phyloP scores from a whole-genome alignment of 2,113 vertebrate species.

The Lagenorhynchus albirostris region DNA sequence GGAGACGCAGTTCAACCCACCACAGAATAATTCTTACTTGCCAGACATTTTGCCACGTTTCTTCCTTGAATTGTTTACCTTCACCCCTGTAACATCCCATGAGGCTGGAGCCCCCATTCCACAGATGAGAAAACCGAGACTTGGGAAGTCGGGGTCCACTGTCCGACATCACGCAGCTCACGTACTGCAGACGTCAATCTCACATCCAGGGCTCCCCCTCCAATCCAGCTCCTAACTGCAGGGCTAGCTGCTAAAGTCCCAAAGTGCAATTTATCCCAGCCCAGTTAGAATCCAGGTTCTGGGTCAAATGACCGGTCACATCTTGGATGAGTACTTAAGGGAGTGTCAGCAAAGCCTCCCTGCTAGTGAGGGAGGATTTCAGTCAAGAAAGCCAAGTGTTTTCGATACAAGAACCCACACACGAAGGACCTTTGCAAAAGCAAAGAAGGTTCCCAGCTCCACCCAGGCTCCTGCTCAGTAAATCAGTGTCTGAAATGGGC shows the following conservation, averaged over 20 bases:
- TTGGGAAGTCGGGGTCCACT: accelerated
- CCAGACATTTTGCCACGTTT: accelerated
- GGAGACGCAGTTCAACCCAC: too few relatives aligned
- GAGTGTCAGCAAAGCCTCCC: not conserved
- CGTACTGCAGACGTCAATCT: accelerated
- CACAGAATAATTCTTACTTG: not conserved
- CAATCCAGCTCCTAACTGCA: accelerated
- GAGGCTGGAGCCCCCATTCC: not conserved
- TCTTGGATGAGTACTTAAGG: not conserved
- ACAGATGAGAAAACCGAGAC: not conserved
- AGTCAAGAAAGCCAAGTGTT: accelerated
- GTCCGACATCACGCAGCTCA: not conserved
- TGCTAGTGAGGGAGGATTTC: accelerated
- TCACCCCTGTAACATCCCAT: too few relatives aligned
- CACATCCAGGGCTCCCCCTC: not conserved
- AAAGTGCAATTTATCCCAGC: too few relatives aligned
- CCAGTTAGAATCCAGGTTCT: not conserved
- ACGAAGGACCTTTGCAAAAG: not conserved
- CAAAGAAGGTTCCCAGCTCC: not conserved
- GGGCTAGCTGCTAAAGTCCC: not conserved
- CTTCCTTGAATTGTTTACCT: not conserved
- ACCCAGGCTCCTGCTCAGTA: conserved; percentile 49
- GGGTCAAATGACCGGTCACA: not conserved
- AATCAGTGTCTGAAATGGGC: conserved; percentile 26
- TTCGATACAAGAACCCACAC: not conserved